Evolutionary conservation across 2,113 vertebrate species (phyloP).

Genomic region (Menura novaehollandiae): DNA sequence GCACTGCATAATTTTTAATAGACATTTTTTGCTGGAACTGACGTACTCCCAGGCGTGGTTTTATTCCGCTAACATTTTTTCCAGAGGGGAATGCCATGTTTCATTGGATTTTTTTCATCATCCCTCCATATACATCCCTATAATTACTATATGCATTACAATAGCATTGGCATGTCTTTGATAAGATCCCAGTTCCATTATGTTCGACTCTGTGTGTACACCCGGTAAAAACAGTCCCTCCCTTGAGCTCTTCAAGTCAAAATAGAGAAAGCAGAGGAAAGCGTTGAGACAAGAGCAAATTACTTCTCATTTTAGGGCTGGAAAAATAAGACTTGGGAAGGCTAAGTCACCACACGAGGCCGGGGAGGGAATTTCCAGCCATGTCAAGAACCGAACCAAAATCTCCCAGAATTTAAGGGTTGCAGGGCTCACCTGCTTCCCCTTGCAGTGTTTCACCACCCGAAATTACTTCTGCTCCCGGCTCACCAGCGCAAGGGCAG

Average conservation of each 20-base stretch:
- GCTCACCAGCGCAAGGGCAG: accelerated
- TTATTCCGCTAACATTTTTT: background rate
- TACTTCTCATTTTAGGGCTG: background rate
- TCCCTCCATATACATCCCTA: background rate
- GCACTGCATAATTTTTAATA: conserved; percentile 52
- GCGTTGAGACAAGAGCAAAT: conserved; percentile 53
- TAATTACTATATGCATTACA: conserved; percentile 44
- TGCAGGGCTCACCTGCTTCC: background rate
- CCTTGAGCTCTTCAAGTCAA: conserved; percentile 42
- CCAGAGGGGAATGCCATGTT: conserved; percentile 48
- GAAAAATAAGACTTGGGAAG: background rate
- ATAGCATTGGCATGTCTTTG: background rate
- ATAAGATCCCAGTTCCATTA: conserved; percentile 4
- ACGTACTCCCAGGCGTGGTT: conserved; percentile 32
- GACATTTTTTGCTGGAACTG: conserved; percentile 42
- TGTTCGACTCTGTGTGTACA: background rate
- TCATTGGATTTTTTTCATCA: background rate
- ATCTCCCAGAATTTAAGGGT: background rate
- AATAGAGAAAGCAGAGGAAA: conserved; percentile 25
- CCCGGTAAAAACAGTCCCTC: background rate
- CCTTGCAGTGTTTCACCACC: accelerated
- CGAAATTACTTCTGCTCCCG: accelerated
- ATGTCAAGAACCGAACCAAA: accelerated
- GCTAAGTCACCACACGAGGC: background rate
- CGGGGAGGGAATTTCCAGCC: background rate